These are phyloP conservation scores for Desmodus rotundus DNA, from an alignment of 2,113 vertebrate genomes.

Conservation along the genomic window DNA sequence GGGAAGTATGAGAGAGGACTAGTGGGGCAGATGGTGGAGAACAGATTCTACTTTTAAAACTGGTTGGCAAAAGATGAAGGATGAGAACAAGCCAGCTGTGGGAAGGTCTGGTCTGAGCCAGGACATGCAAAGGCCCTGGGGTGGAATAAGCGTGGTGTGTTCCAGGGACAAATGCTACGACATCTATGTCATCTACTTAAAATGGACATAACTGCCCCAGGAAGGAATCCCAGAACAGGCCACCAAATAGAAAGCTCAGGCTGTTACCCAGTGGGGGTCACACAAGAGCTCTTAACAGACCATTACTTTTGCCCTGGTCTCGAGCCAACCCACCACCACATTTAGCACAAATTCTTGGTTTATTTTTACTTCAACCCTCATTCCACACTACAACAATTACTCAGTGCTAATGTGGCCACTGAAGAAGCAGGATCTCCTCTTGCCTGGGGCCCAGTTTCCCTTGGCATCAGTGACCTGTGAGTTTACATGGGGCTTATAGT, in stretches of 20 bases:
- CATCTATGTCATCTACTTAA: background rate
- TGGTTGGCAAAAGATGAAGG: background rate
- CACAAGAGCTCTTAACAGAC: background rate
- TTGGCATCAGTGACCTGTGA: background rate
- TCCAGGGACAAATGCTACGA: background rate
- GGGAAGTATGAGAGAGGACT: background rate
- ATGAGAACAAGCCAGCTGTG: background rate
- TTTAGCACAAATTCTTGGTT: background rate
- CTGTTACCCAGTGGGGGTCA: background rate
- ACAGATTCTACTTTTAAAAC: background rate
- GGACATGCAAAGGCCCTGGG: slow-evolving; percentile 4
- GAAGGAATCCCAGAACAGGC: background rate
- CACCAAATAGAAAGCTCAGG: background rate
- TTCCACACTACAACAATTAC: background rate
- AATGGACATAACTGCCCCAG: background rate
- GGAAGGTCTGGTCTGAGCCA: background rate
- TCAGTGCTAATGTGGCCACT: background rate
- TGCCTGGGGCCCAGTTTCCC: background rate
- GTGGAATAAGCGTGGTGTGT: background rate
- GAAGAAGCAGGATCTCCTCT: background rate
- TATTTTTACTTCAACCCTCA: background rate
- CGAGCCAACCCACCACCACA: background rate
- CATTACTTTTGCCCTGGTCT: background rate
- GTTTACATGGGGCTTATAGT: background rate
- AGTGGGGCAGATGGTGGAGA: background rate